Percentiles rank a stretch among this genome's conserved stretches.
phyloP scores from a whole-genome alignment of 2,888 invertebrate species.

The Crossocerus cetratus region DNA sequence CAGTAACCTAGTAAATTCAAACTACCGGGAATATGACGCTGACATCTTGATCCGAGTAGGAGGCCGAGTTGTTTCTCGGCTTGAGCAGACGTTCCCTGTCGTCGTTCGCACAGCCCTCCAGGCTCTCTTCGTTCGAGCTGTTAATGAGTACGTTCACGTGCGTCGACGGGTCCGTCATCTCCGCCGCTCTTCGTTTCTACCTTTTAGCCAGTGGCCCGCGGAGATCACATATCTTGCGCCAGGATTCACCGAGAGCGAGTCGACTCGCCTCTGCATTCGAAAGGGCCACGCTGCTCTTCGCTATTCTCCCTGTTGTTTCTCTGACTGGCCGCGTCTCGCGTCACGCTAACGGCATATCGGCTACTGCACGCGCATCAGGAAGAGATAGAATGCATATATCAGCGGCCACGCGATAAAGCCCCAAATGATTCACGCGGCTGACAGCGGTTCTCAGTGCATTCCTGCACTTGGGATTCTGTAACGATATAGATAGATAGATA shows the following conservation, averaged over 20 bases:
- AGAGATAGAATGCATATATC: slow-evolving; percentile 7
- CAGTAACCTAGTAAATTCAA: neutral
- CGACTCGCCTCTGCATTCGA: neutral
- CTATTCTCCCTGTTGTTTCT: neutral
- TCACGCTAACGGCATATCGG: neutral
- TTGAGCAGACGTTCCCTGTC: slow-evolving; percentile 56
- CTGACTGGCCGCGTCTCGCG: too few relatives aligned
- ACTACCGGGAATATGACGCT: slow-evolving; percentile 69
- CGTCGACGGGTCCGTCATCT: slow-evolving; percentile 49
- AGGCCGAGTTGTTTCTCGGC: slow-evolving; percentile 71
- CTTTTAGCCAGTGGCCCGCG: too few relatives aligned
- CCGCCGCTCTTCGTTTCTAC: neutral
- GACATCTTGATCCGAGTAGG: slow-evolving; percentile 66
- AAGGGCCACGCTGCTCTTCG: too few relatives aligned
- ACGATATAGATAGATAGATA: too few relatives aligned
- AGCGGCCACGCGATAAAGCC: slow-evolving; percentile 34
- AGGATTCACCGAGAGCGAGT: neutral
- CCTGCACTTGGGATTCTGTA: neutral
- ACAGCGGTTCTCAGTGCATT: slow-evolving; percentile 4
- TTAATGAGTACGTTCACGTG: slow-evolving; percentile 56
- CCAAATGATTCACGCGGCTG: slow-evolving; percentile 28
- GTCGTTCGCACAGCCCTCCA: slow-evolving; percentile 18
- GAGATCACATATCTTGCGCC: slow-evolving; percentile 3
- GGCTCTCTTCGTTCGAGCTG: slow-evolving; percentile 36
- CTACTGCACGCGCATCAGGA: slow-evolving; percentile 1